Evolutionary conservation across 2,888 invertebrate species (phyloP), one percentile per base, ranked within the genome.

Genomic region (Sphinx pinastri): DNA sequence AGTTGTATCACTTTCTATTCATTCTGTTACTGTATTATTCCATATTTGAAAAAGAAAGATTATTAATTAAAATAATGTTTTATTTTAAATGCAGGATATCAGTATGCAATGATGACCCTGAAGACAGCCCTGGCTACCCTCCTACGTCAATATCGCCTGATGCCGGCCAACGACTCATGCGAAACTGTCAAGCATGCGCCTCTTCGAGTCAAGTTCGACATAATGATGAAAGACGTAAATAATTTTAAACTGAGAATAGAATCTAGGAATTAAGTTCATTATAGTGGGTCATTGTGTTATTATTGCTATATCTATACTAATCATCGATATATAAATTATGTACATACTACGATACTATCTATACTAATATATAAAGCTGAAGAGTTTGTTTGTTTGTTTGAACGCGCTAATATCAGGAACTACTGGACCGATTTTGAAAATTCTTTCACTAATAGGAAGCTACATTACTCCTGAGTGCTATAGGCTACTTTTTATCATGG

Each of bases 221-320:
- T 88, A 0, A 87, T 87, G 87, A 75, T 88, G 79, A 85, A 85
- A 71, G 79, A 88, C 55, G 79, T 81, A 0, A 79, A 88, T n/a
- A 80, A 84, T 19, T 88, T 83, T 57, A 74, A 80, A 71, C 71
- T 85, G 8, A 77, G 78, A 67, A 68, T 88, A 67, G 79, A 84
- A 70, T 68, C 75, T 51, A 83, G 86, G 67, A 25, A 10, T 25
- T 67, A 13, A 71, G n/a, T 69, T 38, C 8, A 38, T 38, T 3
- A 8, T 38, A 2, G 38, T 38, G 38, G n/a, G 57, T 51, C n/a
- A 38, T 45, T n/a, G 10, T 57, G 25, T 25, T 25, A 25, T 2
- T 25, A 25, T 25, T 25, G 25, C 25, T 25, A 25, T 25, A 25
- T 25, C 25, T 25, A 25, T 2, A 25, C 25, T 25, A 25, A 25